Evolutionary conservation across 1,140 invertebrate genomes (phyloP), one percentile per base, ranked within the genome.

Genomic region (Leptinotarsa texana): DNA sequence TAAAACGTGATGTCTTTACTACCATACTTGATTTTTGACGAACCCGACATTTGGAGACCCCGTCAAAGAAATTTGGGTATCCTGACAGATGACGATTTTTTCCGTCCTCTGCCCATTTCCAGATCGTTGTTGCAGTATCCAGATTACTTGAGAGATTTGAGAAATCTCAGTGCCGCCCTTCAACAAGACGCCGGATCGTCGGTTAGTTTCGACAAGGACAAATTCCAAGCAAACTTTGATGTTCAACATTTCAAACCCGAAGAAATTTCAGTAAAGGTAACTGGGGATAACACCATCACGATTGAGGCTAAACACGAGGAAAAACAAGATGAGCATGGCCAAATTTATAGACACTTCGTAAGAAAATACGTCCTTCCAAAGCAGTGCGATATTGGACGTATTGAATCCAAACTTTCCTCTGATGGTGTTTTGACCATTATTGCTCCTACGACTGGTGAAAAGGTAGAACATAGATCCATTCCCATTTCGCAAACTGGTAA

Each of bases 221-320:
- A n/a, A n/a, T n/a, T n/a, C n/a, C n/a, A 42, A 33, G 82, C 89
- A 76, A 33, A 33, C 27, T 84, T 95, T 82, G 95, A 97, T 82
- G 93, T 97, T 33, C 49, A 27, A 21, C 63, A 65, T 21, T 95
- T 95, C 84, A 88, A 89, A 75, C 93, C 94, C 0, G 92, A 95
- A 73, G 94, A 96, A 82, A 88, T 96, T 27, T 90, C 87, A 48
- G 91, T 95, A 1, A 95, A 93, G 84, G 91, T 93, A 83, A 91
- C 92, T 15, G 85, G 89, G 3, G 91, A 92, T 79, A 88, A 90
- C 51, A 86, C 84, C 51, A 87, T 94, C 13, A 86, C 91, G 3
- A 88, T 94, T 21, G 88, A 90, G 81, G 92, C 89, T 1, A 91
- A 92, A 80, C 93, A 93, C 79, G 92, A 93, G 77, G 88, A 93